These are phyloP conservation scores for Neolamprologus tretocephalus DNA, from an alignment of 2,113 vertebrate species.

Conservation along the genomic window DNA sequence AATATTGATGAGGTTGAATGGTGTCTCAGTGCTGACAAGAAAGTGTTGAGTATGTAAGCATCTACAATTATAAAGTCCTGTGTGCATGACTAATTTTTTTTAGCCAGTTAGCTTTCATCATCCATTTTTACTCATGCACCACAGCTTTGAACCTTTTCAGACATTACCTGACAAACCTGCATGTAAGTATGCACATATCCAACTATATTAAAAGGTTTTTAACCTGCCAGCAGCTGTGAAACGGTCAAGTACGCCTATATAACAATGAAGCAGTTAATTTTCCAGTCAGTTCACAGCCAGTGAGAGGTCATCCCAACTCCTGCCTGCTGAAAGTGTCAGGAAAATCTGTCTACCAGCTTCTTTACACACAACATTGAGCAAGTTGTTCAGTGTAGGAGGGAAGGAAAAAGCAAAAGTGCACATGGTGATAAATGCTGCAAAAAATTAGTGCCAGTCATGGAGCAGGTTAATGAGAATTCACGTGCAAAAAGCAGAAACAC, in stretches of 20 bases:
- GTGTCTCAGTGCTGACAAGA: neutral
- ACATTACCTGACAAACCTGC: neutral
- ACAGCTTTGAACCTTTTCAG: neutral
- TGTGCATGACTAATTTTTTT: neutral
- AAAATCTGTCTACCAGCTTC: neutral
- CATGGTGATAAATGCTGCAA: neutral
- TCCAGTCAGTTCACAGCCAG: accelerated
- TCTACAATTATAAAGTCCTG: neutral
- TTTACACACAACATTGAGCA: neutral
- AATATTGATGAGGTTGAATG: neutral
- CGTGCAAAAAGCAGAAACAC: neutral
- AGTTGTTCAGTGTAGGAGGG: neutral
- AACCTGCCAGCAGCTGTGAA: neutral
- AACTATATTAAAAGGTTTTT: neutral
- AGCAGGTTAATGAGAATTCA: neutral
- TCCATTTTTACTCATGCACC: neutral
- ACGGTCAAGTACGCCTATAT: accelerated
- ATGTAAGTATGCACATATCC: neutral
- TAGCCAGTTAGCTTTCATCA: neutral
- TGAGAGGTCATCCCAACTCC: neutral
- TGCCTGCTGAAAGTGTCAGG: neutral
- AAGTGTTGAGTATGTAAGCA: neutral
- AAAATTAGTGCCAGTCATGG: neutral
- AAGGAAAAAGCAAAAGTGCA: neutral
- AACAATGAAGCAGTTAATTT: neutral